phyloP scores from a whole-genome alignment of 2,888 invertebrate species.

The Orthonevra nobilis region DNA sequence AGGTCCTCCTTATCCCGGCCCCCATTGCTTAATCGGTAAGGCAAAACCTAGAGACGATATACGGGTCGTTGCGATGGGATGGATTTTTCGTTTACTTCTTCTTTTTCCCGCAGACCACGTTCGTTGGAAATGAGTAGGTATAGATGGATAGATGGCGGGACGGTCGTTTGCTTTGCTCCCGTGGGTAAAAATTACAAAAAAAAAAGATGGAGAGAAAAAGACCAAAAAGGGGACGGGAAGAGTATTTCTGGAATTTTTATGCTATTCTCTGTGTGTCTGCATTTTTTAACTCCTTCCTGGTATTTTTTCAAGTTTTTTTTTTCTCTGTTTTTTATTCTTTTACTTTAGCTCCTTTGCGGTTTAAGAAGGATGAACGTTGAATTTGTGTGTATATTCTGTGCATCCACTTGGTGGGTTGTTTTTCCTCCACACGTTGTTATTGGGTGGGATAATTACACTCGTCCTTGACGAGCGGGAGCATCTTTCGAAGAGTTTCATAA shows the following conservation, averaged over 20 bases:
- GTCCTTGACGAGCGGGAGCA: slow-evolving; percentile 1
- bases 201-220: slow-evolving; percentile 18
- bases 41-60: slow-evolving; percentile 42
- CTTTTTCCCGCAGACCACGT: slow-evolving; percentile 41
- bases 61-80: slow-evolving; percentile 41
- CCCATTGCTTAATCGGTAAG: not conserved
- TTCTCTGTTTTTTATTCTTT: not conserved
- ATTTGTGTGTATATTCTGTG: no score
- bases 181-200: slow-evolving; percentile 43
- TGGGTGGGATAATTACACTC: slow-evolving; percentile 57
- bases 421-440: no score
- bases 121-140: slow-evolving; percentile 31
- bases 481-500: slow-evolving; percentile 50
- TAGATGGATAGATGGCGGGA: no score
- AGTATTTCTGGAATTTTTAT: slow-evolving; percentile 65
- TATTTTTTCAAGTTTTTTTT: not conserved
- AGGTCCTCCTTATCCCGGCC: not conserved
- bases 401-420: no score
- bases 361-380: slow-evolving; percentile 43
- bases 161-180: slow-evolving; percentile 51
- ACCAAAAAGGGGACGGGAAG: slow-evolving; percentile 7
- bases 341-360: slow-evolving; percentile 7
- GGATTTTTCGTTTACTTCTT: no score
- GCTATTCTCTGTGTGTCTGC: slow-evolving; percentile 64
- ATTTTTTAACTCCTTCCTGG: slow-evolving; percentile 56